Percentiles rank a stretch among this genome's conserved stretches.
Conservation (phyloP, 2,113 vertebrate genomes). For the Verasper variegatus region DNA sequence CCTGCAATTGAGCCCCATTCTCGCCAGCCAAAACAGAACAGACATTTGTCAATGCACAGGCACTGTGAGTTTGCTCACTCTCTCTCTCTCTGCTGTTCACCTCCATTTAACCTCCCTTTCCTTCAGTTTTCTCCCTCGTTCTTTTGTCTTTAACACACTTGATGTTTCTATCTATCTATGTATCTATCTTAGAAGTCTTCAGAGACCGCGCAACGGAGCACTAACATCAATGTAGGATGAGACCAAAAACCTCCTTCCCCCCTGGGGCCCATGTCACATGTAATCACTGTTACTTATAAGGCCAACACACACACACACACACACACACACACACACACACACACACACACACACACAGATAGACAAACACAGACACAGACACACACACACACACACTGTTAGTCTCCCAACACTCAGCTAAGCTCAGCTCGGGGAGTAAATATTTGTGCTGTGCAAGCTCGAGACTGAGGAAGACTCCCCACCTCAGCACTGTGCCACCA, state of each 20-base stretch:
- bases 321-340: constrained; percentile 18
- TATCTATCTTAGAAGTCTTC: constrained; percentile 62
- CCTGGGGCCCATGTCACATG: constrained; percentile 85
- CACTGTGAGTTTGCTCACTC: constrained; percentile 50
- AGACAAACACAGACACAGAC: neutral
- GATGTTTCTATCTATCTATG: constrained; percentile 36
- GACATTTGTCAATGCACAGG: constrained; percentile 87
- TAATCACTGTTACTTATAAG: constrained; percentile 88
- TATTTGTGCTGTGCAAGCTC: constrained; percentile 92
- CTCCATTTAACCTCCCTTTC: constrained; percentile 21
- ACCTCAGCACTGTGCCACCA: constrained; percentile 81
- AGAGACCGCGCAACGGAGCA: constrained; percentile 72
- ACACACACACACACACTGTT: constrained; percentile 27
- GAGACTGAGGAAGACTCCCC: constrained; percentile 84
- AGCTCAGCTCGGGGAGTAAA: constrained; percentile 87
- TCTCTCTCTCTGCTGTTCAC: constrained; percentile 14
- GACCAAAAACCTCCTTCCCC: constrained; percentile 77
- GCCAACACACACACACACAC: constrained; percentile 62
- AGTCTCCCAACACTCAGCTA: constrained; percentile 64
- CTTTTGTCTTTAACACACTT: neutral
- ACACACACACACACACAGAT: constrained; percentile 26
- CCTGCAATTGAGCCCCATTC: constrained; percentile 88
- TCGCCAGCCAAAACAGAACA: constrained; percentile 93
- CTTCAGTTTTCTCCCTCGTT: constrained; percentile 5
- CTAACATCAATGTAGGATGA: constrained; percentile 75